These are phyloP conservation scores for Eupithecia insigniata DNA, from an alignment of 2,888 invertebrate species.

Conservation along the genomic window DNA sequence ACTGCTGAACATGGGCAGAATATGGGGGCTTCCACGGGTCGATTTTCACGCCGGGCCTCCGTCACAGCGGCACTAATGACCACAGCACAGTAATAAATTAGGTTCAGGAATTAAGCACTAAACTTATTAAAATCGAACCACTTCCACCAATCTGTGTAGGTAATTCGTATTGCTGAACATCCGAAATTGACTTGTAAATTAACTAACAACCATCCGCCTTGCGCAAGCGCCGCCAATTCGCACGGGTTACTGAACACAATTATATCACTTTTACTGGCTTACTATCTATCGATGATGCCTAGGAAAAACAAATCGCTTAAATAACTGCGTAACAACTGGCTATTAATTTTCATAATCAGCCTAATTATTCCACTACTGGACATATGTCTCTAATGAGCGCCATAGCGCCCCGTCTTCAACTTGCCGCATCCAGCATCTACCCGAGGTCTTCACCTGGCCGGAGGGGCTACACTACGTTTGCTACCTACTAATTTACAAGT, in stretches of 20 bases:
- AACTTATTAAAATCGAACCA: background rate
- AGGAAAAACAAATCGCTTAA: background rate
- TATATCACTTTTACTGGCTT: slow-evolving; percentile 20
- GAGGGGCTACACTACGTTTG: too few relatives aligned
- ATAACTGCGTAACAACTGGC: background rate
- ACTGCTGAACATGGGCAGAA: too few relatives aligned
- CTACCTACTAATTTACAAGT: too few relatives aligned
- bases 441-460: too few relatives aligned
- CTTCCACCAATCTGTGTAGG: background rate
- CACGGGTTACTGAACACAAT: slow-evolving; percentile 27
- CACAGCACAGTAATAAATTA: background rate
- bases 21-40: background rate
- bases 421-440: too few relatives aligned
- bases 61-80: background rate
- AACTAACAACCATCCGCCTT: slow-evolving; percentile 10
- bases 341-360: background rate
- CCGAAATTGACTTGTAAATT: slow-evolving; percentile 24
- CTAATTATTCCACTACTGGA: too few relatives aligned
- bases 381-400: too few relatives aligned
- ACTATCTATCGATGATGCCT: background rate
- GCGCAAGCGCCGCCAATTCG: slow-evolving; percentile 1
- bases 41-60: background rate
- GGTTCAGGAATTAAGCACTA: background rate
- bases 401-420: too few relatives aligned
- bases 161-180: slow-evolving; percentile 14